Base-by-base conservation (phyloP, 1,140 invertebrate genomes). In the Sweltsa coloradensis region DNA sequence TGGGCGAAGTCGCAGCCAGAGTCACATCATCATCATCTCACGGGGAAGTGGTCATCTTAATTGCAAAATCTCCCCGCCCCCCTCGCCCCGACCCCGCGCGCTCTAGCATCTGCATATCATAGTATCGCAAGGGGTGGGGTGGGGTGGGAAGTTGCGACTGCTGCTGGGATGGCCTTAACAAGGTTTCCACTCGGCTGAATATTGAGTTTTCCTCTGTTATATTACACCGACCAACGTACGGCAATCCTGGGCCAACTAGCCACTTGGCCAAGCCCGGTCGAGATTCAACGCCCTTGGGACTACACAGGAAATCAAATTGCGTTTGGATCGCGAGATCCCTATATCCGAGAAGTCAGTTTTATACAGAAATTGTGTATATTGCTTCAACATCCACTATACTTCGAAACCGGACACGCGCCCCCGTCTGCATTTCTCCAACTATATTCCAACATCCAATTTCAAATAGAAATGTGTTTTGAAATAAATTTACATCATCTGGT, bases 171-270 rank as follows among this genome's bases (percentile, higher is more conserved):
- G 55, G 45, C 57, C 55, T 63, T 63, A 63, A 63, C 61, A 63
- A 61, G 60, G 55, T 63, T 63, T 63, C 60, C 61, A 53, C 59
- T 50, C 54, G 60, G 61, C 56, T 61, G 61, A 61, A 59, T 63
- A 63, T 63, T 58, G 61, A 61, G 59, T 61, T 62, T 60, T 56
- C 55, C 56, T 51, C 51, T 18, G 42, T 31, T 44, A 44, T n/a
- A n/a, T n/a, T n/a, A 50, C 50, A 54, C 55, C 54, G 57, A 58
- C 57, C 53, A 52, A 52, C n/a, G 14, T 18, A 21, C 42, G 16
- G 42, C 42, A 44, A 34, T 44, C 42, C 40, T 31, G 16, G n/a
- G 27, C 41, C 27, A 44, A 44, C 27, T 44, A 44, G 42, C 42
- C 24, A 9, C 13, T 18, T 9, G 42, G 21, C 40, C 5, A 11